Conservation (phyloP, 2,888 invertebrate species). For the Mimachlamys varia region DNA sequence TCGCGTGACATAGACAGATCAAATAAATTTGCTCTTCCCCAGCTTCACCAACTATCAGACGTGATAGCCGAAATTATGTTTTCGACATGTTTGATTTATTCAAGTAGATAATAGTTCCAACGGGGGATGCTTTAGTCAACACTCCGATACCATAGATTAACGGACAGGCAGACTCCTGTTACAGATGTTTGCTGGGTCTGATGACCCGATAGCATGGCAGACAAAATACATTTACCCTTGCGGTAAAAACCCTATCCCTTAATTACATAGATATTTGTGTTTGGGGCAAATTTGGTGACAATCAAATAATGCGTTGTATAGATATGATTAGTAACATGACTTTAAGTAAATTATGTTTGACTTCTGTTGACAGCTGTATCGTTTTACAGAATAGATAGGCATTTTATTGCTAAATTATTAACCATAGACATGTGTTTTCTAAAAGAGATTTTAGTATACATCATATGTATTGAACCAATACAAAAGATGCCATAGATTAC, state of each 20-base stretch:
- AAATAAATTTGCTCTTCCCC: background rate
- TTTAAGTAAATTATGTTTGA: background rate
- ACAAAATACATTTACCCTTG: background rate
- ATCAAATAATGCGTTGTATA: slow-evolving; percentile 2
- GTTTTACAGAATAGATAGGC: background rate
- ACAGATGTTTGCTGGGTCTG: background rate
- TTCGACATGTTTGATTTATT: slow-evolving; percentile 34
- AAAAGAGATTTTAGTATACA: background rate
- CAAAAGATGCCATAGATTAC: background rate
- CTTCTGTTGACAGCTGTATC: slow-evolving; percentile 8
- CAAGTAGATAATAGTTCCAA: slow-evolving; percentile 15
- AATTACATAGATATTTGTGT: slow-evolving; percentile 21
- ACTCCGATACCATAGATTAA: slow-evolving; percentile 25
- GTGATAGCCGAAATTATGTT: slow-evolving; percentile 28
- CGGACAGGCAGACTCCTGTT: background rate
- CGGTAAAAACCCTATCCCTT: slow-evolving; percentile 16
- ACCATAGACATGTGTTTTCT: background rate
- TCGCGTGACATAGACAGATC: background rate
- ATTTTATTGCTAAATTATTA: slow-evolving; percentile 20
- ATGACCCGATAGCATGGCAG: slow-evolving; percentile 21
- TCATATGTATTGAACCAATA: background rate
- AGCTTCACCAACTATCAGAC: slow-evolving; percentile 5
- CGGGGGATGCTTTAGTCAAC: slow-evolving; percentile 27
- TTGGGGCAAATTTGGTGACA: background rate
- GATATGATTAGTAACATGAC: background rate